These are phyloP conservation scores for Leptoclinus maculatus DNA, from an alignment of 2,797 vertebrate species.

Conservation along the genomic window DNA sequence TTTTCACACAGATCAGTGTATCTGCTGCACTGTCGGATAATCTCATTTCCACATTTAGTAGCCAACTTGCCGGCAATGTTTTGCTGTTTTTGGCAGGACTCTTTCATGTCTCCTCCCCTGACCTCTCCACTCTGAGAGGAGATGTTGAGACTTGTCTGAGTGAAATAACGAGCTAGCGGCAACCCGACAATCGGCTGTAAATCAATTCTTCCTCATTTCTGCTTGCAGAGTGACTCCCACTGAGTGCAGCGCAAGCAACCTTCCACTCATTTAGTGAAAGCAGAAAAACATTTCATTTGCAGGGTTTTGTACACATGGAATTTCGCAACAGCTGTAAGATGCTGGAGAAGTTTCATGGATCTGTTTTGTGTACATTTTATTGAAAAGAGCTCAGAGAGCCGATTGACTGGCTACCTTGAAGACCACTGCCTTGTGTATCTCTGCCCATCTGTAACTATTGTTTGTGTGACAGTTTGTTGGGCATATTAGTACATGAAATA, in stretches of 20 bases:
- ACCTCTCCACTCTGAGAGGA: conserved; percentile 9
- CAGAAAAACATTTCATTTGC: not conserved
- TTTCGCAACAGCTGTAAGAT: not conserved
- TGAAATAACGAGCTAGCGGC: conserved; percentile 34
- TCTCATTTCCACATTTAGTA: conserved; percentile 7
- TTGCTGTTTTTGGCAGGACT: not conserved
- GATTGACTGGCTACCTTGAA: not conserved
- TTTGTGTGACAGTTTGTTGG: not conserved
- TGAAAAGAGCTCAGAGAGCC: not conserved
- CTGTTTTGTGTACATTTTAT: not conserved
- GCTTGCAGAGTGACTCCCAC: conserved; percentile 19
- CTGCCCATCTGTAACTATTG: not conserved
- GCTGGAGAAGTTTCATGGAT: not conserved
- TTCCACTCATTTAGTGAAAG: not conserved
- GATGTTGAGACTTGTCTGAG: conserved; percentile 18
- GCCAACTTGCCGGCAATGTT: conserved; percentile 5
- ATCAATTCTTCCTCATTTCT: not conserved
- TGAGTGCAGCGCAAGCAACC: not conserved
- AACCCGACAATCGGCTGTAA: conserved; percentile 7
- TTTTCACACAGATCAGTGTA: not conserved
- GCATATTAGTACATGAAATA: not conserved
- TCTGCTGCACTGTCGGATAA: not conserved
- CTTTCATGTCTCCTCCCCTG: not conserved
- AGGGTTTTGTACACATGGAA: not conserved
- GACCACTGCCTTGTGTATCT: not conserved